Evolutionary conservation across 2,888 invertebrate genomes (phyloP), one percentile per base, ranked within the genome.

Genomic region (Hirtodrosophila alboralis): DNA sequence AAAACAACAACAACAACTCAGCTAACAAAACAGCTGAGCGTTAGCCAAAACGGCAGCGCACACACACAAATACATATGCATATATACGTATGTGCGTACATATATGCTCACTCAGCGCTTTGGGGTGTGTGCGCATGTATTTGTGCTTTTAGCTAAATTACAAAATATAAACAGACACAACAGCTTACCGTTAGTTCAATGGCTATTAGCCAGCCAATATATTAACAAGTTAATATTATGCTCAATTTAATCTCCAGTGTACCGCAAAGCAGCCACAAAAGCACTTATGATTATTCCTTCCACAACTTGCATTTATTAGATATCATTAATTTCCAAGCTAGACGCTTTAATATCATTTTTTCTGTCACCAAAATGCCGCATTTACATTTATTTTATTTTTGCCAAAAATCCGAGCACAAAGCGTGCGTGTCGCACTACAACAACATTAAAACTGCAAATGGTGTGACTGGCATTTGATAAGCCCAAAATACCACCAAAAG

Each of bases 11-110:
- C 43, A 49, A 37, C 30, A 10, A 23, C 16, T 6, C 21, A 21
- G 41, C 31, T 30, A 57, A 61, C 63, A 45, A 62, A 70, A 71
- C 75, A 73, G 74, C 74, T 74, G 75, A 74, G 63, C 63, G 66
- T 34, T 45, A 58, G 36, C 53, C 54, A 52, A 66, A 60, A 34
- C 68, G 53, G 53, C 66, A 61, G 53, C 36, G 53, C 44, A 41
- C 14, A 49, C 13, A 34, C 16, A 6, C 14, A 31, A 12, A 34
- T 6, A 10, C n/a, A 6, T 13, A 27, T 28, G 23, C n/a, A 6
- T 13, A 27, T 28, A 7, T 26, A 33, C 18, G 34, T 30, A 33
- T 43, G 30, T 18, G 5, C 18, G 5, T 18, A 18, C 18, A 18
- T 18, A 18, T 5, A 54, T 44, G 65, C 47, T 49, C 70, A 68